These are phyloP conservation scores for Meloe dianella DNA, from an alignment of 2,888 invertebrate species.

Conservation along the genomic window DNA sequence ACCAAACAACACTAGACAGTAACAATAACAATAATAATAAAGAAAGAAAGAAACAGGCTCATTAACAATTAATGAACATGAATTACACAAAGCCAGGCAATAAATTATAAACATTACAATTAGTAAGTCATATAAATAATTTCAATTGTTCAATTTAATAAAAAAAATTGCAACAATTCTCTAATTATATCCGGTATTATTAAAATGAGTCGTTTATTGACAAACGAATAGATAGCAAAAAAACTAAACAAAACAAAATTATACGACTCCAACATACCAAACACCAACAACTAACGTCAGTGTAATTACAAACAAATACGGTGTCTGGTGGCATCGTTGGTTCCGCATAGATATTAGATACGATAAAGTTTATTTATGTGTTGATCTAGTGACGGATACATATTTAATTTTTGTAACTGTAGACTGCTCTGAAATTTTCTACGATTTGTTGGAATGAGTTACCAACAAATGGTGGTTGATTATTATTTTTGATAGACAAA, in stretches of 20 bases:
- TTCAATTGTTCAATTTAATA: background rate
- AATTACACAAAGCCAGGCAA: background rate
- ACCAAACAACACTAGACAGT: slow-evolving; percentile 46
- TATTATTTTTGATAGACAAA: background rate
- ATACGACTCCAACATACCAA: background rate
- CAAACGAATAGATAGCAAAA: background rate
- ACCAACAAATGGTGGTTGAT: slow-evolving; percentile 2
- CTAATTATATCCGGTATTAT: background rate
- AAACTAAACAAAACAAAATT: background rate
- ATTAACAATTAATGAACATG: slow-evolving; percentile 16
- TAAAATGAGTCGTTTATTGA: background rate
- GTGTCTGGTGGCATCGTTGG: slow-evolving; percentile 37
- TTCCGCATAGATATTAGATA: slow-evolving; percentile 44
- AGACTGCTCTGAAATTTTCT: background rate
- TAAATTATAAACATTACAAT: background rate
- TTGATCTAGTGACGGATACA: slow-evolving; percentile 49
- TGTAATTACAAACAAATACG: slow-evolving; percentile 47
- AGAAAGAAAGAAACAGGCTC: slow-evolving; percentile 18
- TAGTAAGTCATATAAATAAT: background rate
- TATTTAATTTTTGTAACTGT: slow-evolving; percentile 47
- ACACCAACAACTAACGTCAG: background rate
- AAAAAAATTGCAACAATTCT: background rate
- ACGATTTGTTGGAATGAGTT: background rate
- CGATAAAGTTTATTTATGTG: slow-evolving; percentile 49
- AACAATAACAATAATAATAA: slow-evolving; percentile 36